Evolutionary conservation across 2,113 vertebrate species (phyloP), one percentile per base, ranked within the genome.

Genomic region (Saccopteryx bilineata): DNA sequence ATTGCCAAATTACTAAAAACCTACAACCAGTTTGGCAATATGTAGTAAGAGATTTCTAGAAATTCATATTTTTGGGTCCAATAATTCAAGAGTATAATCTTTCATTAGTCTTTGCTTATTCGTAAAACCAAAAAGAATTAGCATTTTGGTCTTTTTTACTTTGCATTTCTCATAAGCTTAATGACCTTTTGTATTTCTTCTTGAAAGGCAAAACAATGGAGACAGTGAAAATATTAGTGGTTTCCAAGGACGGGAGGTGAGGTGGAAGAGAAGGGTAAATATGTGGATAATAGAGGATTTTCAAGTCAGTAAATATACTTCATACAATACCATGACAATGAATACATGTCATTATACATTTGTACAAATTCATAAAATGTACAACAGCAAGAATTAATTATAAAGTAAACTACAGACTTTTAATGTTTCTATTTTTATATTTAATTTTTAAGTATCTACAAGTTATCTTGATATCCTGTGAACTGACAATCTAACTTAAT

Each of bases 141-240:
- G 24, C 52, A 75, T 88, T 76, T 94, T 54, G 80, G 18, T 52
- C 96, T 96, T 90, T 72, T 86, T 71, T 86, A 39, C 83, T 61
- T 78, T 93, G 24, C 9, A 91, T 90, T 75, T 79, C 68, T 85
- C 4, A 54, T 75, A 93, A 95, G 14, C n/a, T 54, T 78, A 54
- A 58, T 66, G 56, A 6, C 18, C 17, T 8, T 92, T 91, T 87
- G 23, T 74, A 60, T 83, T 87, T 87, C 46, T 93, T 93, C 50
- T 68, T 75, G 24, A 66, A 76, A 85, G 33, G 72, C 24, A 76
- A 76, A 82, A 74, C 10, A 54, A 65, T 74, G 31, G 48, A 84
- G 17, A 65, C 23, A 46, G 17, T 75, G 33, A 83, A 65, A 89
- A 75, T 52, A 66, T 39, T 50, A 60, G 46, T 17, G 46, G 33